A percentile compares a stretch with the other conserved stretches of the same genome.
phyloP scores from a whole-genome alignment of 1,140 invertebrate genomes.

The Neodiprion virginianus region DNA sequence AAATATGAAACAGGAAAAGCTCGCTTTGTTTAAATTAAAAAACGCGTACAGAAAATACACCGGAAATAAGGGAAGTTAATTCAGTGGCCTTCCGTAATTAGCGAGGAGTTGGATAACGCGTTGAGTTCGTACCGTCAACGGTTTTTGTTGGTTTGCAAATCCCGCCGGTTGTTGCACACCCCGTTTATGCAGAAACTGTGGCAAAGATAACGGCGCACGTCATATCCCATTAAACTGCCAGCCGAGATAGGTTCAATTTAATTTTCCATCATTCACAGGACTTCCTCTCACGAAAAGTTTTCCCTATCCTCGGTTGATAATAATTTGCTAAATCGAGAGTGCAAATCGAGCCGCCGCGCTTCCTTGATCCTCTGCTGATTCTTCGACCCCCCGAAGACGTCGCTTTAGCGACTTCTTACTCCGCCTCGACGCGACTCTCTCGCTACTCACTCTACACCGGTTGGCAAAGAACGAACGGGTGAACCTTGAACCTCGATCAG shows the following conservation, averaged over 20 bases:
- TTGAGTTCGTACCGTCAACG: neutral
- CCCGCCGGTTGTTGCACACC: neutral
- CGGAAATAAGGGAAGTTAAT: no score
- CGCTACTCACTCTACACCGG: neutral
- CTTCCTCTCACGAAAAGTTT: neutral
- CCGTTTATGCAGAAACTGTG: neutral
- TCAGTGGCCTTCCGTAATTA: neutral
- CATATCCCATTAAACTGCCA: conserved; percentile 12
- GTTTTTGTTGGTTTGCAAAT: neutral
- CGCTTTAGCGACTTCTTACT: conserved; percentile 17
- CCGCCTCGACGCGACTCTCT: neutral
- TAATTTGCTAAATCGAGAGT: conserved; percentile 2
- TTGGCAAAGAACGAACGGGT: no score
- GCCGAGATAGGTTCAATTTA: conserved; percentile 13
- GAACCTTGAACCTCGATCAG: no score
- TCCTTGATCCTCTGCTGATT: conserved; percentile 18
- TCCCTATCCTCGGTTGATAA: neutral
- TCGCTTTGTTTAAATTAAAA: no score
- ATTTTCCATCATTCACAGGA: conserved; percentile 5
- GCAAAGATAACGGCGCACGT: neutral
- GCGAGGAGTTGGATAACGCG: neutral
- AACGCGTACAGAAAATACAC: no score
- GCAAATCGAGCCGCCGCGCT: neutral
- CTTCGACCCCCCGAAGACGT: conserved; percentile 34
- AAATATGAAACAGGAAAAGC: neutral